Conservation (phyloP, 2,797 vertebrate genomes). For the Rhynchonycteris naso region DNA sequence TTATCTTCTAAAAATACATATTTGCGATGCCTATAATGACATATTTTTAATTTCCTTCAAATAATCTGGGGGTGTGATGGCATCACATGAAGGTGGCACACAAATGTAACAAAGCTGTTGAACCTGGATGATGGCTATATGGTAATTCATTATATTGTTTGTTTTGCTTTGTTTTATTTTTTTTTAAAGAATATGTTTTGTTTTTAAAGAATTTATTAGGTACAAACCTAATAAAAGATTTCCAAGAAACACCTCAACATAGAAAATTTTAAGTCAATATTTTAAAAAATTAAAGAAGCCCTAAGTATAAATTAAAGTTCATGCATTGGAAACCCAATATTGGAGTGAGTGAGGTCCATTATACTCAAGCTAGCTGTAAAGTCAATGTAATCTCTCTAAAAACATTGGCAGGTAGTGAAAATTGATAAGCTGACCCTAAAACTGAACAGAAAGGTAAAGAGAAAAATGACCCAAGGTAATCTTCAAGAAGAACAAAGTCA, state of each 20-base stretch:
- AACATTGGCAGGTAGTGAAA: neutral
- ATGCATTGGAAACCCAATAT: neutral
- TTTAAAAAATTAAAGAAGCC: constrained; percentile 19
- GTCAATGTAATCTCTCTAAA: neutral
- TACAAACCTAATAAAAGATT: constrained; percentile 21
- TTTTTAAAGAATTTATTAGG: neutral
- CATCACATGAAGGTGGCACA: neutral
- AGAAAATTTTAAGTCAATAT: neutral
- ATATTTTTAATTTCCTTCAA: constrained; percentile 25
- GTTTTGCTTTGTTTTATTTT: neutral
- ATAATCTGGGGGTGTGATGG: neutral
- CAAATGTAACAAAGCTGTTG: neutral
- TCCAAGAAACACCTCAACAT: neutral
- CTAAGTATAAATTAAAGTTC: constrained; percentile 1
- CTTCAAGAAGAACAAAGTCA: neutral
- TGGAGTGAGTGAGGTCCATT: neutral
- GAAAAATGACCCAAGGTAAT: neutral
- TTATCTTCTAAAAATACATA: neutral
- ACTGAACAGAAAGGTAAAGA: neutral
- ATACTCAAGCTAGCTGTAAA: neutral
- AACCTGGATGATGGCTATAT: neutral
- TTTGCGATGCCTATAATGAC: neutral
- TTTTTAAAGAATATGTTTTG: too few relatives aligned
- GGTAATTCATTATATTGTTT: neutral
- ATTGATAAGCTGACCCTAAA: neutral